Evolutionary conservation across 2,797 vertebrate species (phyloP).

Genomic region (Taenioides sp.): DNA sequence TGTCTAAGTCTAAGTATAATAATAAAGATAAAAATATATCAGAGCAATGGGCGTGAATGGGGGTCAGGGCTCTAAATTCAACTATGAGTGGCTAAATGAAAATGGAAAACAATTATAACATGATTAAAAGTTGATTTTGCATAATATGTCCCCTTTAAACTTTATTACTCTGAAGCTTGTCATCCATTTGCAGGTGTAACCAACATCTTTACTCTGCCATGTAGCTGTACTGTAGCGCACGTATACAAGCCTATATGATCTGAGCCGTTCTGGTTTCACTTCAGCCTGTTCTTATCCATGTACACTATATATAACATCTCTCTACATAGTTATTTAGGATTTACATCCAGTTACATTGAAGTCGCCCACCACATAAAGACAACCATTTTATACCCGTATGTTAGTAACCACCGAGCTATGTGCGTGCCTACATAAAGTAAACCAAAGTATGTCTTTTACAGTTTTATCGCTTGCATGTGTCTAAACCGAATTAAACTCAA

Average conservation of each 20-base stretch:
- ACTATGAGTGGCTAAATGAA: too few relatives aligned
- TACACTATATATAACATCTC: slow-evolving; percentile 53
- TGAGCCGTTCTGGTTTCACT: slow-evolving; percentile 51
- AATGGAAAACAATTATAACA: too few relatives aligned
- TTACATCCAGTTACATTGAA: slow-evolving; percentile 50
- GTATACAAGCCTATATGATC: background rate
- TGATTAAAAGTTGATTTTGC: too few relatives aligned
- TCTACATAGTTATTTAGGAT: slow-evolving; percentile 62
- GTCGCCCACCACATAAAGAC: slow-evolving; percentile 53
- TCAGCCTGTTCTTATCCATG: slow-evolving; percentile 53
- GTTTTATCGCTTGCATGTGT: slow-evolving; percentile 36
- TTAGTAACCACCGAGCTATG: slow-evolving; percentile 14
- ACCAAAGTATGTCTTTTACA: slow-evolving; percentile 19
- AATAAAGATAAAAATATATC: too few relatives aligned
- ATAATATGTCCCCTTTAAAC: too few relatives aligned
- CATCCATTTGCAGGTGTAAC: background rate
- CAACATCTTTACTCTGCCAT: slow-evolving; percentile 15
- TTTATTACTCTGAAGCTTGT: too few relatives aligned
- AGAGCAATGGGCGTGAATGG: too few relatives aligned
- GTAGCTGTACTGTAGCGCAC: slow-evolving; percentile 5
- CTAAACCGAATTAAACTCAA: slow-evolving; percentile 39
- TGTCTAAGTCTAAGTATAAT: too few relatives aligned
- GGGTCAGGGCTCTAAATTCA: too few relatives aligned
- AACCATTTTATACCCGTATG: slow-evolving; percentile 16
- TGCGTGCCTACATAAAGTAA: slow-evolving; percentile 23